A percentile compares a stretch with the other conserved stretches of the same genome.
Conservation (phyloP, 1,140 invertebrate species). For the Papilio xuthus region DNA sequence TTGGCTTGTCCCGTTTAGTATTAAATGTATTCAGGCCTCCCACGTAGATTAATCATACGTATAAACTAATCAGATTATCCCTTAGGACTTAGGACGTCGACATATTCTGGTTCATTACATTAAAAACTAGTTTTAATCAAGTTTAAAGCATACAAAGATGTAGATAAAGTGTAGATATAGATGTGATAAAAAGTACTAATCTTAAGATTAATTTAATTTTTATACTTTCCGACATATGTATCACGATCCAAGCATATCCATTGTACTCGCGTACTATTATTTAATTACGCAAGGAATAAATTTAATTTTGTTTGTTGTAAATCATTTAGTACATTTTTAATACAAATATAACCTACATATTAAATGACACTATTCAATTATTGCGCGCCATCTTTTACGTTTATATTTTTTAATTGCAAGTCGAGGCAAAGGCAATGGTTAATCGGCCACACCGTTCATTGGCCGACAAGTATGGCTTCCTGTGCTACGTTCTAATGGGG, state of each 20-base stretch:
- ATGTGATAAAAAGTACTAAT: background rate
- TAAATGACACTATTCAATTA: background rate
- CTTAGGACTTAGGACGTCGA: background rate
- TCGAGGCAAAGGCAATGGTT: conserved; percentile 29
- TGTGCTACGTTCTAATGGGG: conserved; percentile 27
- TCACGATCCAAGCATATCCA: background rate
- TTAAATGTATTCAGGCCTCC: conserved; percentile 1
- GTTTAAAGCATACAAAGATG: background rate
- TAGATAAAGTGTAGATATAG: background rate
- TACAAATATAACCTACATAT: too few relatives aligned
- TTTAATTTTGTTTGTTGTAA: background rate
- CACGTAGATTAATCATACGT: background rate
- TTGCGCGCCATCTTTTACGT: conserved; percentile 30
- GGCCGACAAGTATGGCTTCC: conserved; percentile 23
- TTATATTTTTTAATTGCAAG: conserved; percentile 35
- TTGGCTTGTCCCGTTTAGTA: background rate
- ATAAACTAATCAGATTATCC: background rate
- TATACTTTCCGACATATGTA: background rate
- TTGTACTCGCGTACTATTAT: too few relatives aligned
- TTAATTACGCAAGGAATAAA: too few relatives aligned
- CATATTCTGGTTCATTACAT: background rate
- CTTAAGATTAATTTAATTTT: background rate
- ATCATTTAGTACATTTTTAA: background rate
- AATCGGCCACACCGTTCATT: conserved; percentile 28
- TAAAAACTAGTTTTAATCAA: background rate